These are phyloP conservation scores for Lacanobia wlatinum DNA, from an alignment of 2,888 invertebrate species.

Conservation along the genomic window DNA sequence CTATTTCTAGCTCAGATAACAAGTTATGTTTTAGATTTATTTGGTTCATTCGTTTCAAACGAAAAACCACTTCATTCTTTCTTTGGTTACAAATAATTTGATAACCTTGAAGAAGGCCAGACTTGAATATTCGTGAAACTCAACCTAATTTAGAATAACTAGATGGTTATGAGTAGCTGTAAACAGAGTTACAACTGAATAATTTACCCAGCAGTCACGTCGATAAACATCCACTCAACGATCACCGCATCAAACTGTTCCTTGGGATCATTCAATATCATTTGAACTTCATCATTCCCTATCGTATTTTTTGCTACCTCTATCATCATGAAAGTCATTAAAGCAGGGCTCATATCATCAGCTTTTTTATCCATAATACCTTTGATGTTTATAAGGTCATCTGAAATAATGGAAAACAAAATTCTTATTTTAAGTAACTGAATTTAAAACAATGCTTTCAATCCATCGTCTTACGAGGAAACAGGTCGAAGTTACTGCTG, in stretches of 20 bases:
- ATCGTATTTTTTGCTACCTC: constrained; percentile 51
- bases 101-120: neutral
- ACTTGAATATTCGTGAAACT: neutral
- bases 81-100: neutral
- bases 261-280: constrained; percentile 67
- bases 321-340: constrained; percentile 38
- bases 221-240: constrained; percentile 73
- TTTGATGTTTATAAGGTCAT: constrained; percentile 16
- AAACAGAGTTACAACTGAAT: neutral
- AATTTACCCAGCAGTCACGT: constrained; percentile 69
- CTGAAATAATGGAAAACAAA: constrained; percentile 34
- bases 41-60: neutral
- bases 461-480: constrained; percentile 60
- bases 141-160: neutral
- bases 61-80: neutral
- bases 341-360: neutral
- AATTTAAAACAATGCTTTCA: too few relatives aligned
- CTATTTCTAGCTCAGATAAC: neutral
- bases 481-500: constrained; percentile 58
- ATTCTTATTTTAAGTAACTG: too few relatives aligned
- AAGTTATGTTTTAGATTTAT: neutral
- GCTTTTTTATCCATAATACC: constrained; percentile 8
- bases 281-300: constrained; percentile 62
- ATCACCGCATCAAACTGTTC: constrained; percentile 74
- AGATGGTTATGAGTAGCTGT: neutral